Evolutionary conservation across 1,140 invertebrate species (phyloP), one percentile per base, ranked within the genome.

Genomic region (Psilanteris sp.): DNA sequence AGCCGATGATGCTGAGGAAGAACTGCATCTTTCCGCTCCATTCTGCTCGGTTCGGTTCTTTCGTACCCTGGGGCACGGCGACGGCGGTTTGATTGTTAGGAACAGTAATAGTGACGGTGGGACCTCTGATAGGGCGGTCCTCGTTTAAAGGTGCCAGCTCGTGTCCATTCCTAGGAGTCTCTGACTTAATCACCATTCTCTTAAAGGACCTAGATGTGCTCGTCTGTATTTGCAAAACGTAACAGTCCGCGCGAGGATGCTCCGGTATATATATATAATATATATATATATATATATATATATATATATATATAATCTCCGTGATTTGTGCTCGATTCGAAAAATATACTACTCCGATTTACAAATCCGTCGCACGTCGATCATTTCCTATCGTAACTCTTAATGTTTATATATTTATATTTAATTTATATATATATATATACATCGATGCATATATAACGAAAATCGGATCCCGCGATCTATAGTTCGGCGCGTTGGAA

Each of bases 21-120:
- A 96, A 97, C 87, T 97, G 95, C 89, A 95, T 91, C 83, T 97
- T 96, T 31, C 93, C 92, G 31, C 92, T 93, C 93, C 94, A 95
- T 61, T 92, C 92, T 2, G 94, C 93, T 5, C 94, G 87, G 55
- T 94, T 93, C 10, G 91, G 90, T 46, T 89, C 84, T 2, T 89
- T 90, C 0, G 85, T 83, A 0, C 87, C 85, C n/a, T 88, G 48
- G 76, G 15, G 2, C 15, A 46, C 14, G 4, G 14, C 3, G 1
- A 13, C 24, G 20, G 16, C 88, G 89, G 74, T 89, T 80, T 62
- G 90, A 87, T 5, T 88, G 81, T 79, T 89, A 78, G 62, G 80
- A 70, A 83, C 77, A 4, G 83, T 70, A 9, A 87, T 86, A 3
- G 80, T 85, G 14, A 85, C 82, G 68, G 82, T 85, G 15, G 89